Conservation (phyloP, 2,113 vertebrate genomes). For the Indri indri region DNA sequence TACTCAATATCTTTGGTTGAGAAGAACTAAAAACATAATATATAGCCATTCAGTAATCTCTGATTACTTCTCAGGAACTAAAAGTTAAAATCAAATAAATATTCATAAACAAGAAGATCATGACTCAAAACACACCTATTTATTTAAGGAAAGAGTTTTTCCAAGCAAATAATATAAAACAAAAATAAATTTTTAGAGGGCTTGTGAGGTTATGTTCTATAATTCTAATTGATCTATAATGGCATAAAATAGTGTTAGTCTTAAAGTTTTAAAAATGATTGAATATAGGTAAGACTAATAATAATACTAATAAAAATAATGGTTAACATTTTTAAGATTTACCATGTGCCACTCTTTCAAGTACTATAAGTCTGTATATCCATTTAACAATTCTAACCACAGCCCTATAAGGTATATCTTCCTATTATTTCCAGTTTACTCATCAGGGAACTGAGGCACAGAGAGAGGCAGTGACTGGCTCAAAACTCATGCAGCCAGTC, state of each 20-base stretch:
- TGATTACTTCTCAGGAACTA: slow-evolving; percentile 55
- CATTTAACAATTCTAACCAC: neutral
- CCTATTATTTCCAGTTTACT: neutral
- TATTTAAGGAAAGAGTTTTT: slow-evolving; percentile 15
- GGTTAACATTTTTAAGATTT: neutral
- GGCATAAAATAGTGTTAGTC: neutral
- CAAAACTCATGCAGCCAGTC: neutral
- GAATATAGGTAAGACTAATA: neutral
- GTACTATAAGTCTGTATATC: neutral
- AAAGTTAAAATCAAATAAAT: slow-evolving; percentile 35
- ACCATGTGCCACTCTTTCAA: neutral
- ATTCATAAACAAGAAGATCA: slow-evolving; percentile 21
- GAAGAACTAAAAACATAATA: slow-evolving; percentile 43
- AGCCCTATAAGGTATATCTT: neutral
- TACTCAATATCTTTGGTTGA: slow-evolving; percentile 28
- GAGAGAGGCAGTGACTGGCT: neutral
- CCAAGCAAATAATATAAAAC: neutral
- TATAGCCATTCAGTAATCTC: slow-evolving; percentile 48
- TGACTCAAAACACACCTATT: neutral
- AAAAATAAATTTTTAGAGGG: neutral
- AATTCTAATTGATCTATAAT: neutral
- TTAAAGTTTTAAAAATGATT: neutral
- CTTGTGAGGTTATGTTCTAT: neutral
- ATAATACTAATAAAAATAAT: neutral
- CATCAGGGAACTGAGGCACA: neutral